These are phyloP conservation scores for Fissipunctia ypsillon DNA, from an alignment of 2,888 invertebrate genomes.

Conservation along the genomic window DNA sequence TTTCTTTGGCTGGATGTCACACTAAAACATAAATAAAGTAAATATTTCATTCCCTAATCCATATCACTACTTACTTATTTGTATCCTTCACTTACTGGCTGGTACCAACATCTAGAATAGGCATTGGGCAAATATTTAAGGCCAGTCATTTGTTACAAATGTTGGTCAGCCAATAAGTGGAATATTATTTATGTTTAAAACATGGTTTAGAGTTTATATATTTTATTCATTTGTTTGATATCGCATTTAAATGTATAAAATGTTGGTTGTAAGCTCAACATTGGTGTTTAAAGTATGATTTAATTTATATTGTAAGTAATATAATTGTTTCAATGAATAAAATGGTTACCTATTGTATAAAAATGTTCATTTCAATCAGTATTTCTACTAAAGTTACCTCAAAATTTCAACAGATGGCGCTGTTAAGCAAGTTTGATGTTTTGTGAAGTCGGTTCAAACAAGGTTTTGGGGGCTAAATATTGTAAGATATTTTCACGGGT, in stretches of 20 bases:
- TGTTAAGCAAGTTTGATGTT: background rate
- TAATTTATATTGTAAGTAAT: conserved; percentile 49
- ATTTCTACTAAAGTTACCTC: background rate
- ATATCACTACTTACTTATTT: conserved; percentile 31
- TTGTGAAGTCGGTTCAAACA: too few species aligned
- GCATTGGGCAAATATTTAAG: conserved; percentile 8
- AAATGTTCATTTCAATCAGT: background rate
- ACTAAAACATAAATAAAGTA: background rate
- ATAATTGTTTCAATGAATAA: conserved; percentile 51
- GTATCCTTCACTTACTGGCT: conserved; percentile 6
- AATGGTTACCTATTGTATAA: conserved; percentile 26
- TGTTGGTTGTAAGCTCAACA: conserved; percentile 38
- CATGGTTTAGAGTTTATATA: conserved; percentile 16
- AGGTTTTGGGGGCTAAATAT: background rate
- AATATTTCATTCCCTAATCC: conserved; percentile 23
- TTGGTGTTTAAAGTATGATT: conserved; percentile 36
- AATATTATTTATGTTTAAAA: conserved; percentile 7
- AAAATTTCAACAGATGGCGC: conserved; percentile 27
- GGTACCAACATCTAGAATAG: background rate
- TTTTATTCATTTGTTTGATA: conserved; percentile 27
- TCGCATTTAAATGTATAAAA: conserved; percentile 30
- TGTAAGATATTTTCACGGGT: background rate
- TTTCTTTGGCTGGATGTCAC: conserved; percentile 2
- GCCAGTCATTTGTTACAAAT: conserved; percentile 14
- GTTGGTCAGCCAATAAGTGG: conserved; percentile 9